Evolutionary conservation across 2,113 vertebrate genomes (phyloP).

Genomic region (Acrocephalus kingi): DNA sequence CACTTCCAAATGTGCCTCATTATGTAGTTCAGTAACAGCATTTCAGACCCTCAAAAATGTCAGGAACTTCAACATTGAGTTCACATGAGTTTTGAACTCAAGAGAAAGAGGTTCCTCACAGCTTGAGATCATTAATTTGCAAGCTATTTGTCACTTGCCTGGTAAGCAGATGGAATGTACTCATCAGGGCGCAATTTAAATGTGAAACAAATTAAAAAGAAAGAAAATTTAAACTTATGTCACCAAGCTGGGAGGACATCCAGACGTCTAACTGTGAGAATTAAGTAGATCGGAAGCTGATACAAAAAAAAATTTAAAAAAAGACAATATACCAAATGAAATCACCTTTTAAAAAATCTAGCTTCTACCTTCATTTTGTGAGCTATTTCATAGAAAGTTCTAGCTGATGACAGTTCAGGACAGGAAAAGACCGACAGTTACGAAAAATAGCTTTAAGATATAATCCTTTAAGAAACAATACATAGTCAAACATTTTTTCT

Average conservation of each 20-base stretch:
- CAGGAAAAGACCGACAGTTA: neutral
- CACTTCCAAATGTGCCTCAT: neutral
- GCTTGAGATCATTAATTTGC: slow-evolving; percentile 42
- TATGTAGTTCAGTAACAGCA: neutral
- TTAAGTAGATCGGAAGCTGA: neutral
- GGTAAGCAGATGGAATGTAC: slow-evolving; percentile 1
- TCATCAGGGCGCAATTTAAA: neutral
- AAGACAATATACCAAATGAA: neutral
- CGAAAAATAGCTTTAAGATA: neutral
- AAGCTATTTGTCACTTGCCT: neutral
- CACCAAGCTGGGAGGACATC: neutral
- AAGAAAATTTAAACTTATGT: neutral
- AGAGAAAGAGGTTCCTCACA: neutral
- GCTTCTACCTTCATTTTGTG: neutral
- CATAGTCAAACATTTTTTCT: neutral
- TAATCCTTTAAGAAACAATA: neutral
- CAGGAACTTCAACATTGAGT: neutral
- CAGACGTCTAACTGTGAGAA: neutral
- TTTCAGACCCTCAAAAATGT: neutral
- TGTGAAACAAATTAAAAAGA: neutral
- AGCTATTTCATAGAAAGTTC: neutral
- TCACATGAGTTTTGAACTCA: neutral
- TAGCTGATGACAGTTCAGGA: neutral
- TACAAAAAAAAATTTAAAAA: neutral
- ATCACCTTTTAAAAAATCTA: neutral